Percentiles rank a stretch among this genome's conserved stretches.
These are phyloP conservation scores for Diabrotica undecimpunctata DNA, from an alignment of 1,140 invertebrate species.

Conservation along the genomic window DNA sequence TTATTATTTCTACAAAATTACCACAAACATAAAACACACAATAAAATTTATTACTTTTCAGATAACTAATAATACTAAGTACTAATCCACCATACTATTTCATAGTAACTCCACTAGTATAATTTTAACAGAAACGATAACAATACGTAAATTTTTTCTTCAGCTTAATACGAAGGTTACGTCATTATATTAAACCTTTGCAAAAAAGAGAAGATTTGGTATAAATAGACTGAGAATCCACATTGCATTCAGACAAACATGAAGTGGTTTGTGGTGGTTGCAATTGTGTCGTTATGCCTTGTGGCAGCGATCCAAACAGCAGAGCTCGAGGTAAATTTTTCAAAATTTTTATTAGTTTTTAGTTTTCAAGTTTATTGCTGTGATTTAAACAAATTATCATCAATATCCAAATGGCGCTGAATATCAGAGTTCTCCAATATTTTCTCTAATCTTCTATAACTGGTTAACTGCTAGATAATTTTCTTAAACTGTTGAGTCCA, in stretches of 20 bases:
- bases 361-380: no score
- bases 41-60: no score
- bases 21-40: no score
- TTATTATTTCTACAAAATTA: no score
- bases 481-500: no score
- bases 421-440: no score
- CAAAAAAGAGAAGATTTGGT: neutral
- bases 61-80: neutral
- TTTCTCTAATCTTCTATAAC: no score
- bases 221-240: neutral
- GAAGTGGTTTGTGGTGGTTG: neutral
- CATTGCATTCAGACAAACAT: neutral
- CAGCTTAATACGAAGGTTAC: neutral
- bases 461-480: no score
- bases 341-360: neutral
- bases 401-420: no score
- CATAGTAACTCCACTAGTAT: neutral
- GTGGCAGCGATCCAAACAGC: neutral
- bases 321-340: neutral
- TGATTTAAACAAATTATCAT: no score
- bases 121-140: no score
- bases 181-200: neutral
- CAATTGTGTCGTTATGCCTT: neutral
- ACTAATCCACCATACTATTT: neutral
- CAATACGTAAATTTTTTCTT: neutral